phyloP scores from a whole-genome alignment of 2,888 invertebrate species.

The Aromia moschata region DNA sequence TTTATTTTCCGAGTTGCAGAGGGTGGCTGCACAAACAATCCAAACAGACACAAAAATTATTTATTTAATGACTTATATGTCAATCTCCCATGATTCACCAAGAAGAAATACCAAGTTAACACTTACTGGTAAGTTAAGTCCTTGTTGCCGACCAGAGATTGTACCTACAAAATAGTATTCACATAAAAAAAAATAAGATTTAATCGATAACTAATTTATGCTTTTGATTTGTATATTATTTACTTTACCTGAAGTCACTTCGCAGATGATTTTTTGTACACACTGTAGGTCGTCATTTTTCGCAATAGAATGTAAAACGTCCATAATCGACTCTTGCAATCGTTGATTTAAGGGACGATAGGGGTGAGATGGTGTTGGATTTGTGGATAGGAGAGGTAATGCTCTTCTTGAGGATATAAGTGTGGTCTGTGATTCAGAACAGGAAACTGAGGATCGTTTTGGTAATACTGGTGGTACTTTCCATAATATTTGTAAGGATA shows the following conservation, averaged over 20 bases:
- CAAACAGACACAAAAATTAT: too few relatives aligned
- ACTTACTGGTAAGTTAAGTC: conserved; percentile 56
- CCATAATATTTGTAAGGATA: conserved; percentile 32
- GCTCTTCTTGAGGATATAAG: too few relatives aligned
- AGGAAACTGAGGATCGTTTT: conserved; percentile 23
- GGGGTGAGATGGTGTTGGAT: not conserved
- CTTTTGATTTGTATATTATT: not conserved
- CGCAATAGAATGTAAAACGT: conserved; percentile 70
- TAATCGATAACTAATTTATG: too few relatives aligned
- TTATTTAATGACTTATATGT: too few relatives aligned
- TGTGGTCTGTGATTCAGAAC: conserved; percentile 25
- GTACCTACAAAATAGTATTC: conserved; percentile 34
- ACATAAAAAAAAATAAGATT: not conserved
- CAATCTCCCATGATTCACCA: too few relatives aligned
- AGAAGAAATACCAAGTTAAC: conserved; percentile 67
- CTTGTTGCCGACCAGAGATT: conserved; percentile 50
- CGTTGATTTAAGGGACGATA: conserved; percentile 6
- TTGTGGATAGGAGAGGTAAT: too few relatives aligned
- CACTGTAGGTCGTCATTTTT: conserved; percentile 81
- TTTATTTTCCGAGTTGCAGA: too few relatives aligned
- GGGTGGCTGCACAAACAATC: too few relatives aligned
- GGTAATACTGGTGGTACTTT: conserved; percentile 26
- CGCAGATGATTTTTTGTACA: conserved; percentile 82
- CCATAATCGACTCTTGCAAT: conserved; percentile 53
- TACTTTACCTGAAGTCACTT: conserved; percentile 70